These are phyloP conservation scores for Perodicticus potto DNA, from an alignment of 2,797 vertebrate species.

Conservation along the genomic window DNA sequence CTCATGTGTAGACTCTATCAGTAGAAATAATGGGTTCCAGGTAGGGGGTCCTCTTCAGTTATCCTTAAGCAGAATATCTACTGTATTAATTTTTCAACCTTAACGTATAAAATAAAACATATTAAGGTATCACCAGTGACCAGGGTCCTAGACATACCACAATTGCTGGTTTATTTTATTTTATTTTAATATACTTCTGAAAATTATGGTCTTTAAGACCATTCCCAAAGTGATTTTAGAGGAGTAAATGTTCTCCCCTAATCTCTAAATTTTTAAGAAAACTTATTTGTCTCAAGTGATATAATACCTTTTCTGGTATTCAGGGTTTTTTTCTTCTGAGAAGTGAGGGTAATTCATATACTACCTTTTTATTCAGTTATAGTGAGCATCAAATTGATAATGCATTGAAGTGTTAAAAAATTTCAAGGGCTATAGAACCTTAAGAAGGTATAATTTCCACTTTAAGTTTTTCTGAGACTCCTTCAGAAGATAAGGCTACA, in stretches of 20 bases:
- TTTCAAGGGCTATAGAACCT: background rate
- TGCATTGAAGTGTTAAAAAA: conserved; percentile 10
- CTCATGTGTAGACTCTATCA: background rate
- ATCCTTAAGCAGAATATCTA: conserved; percentile 20
- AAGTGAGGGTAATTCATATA: conserved; percentile 42
- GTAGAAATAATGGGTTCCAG: conserved; percentile 27
- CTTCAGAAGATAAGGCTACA: background rate
- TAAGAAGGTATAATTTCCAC: background rate
- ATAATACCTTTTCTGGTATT: background rate
- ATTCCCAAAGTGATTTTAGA: conserved; percentile 50
- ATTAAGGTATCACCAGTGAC: background rate
- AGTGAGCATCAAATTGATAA: background rate
- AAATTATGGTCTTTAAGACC: background rate
- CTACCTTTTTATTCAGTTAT: background rate
- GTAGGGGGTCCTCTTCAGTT: conserved; percentile 38
- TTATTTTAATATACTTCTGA: conserved; percentile 1
- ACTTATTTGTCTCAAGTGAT: background rate
- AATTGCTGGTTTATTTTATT: background rate
- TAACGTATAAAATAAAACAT: conserved; percentile 44
- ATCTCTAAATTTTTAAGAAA: conserved; percentile 43
- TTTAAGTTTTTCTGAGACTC: background rate
- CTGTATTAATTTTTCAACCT: conserved; percentile 7
- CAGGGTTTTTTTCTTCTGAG: background rate
- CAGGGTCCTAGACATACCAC: background rate
- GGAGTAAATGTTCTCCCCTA: background rate